phyloP scores from a whole-genome alignment of 2,888 invertebrate species.

The Lasius fuliginosus region DNA sequence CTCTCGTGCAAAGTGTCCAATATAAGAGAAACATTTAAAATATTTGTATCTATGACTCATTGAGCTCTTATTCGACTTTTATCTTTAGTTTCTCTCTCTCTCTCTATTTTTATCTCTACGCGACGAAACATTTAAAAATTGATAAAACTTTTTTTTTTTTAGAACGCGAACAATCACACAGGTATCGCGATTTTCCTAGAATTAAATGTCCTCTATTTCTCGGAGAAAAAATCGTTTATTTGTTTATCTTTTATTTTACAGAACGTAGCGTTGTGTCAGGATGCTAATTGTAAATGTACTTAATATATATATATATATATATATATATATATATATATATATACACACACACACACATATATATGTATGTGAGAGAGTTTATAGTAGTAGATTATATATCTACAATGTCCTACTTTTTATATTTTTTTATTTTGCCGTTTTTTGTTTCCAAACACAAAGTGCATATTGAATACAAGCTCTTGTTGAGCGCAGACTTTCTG shows the following conservation, averaged over 20 bases:
- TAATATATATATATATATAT: slow-evolving; percentile 11
- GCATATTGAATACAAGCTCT: neutral
- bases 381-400: neutral
- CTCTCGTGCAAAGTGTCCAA: slow-evolving; percentile 41
- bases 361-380: neutral
- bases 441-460: neutral
- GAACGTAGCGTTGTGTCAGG: neutral
- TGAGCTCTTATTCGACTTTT: slow-evolving; percentile 32
- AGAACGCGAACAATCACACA: neutral
- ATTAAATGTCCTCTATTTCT: neutral
- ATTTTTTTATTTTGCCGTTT: neutral
- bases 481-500: neutral
- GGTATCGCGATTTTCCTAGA: neutral
- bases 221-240: neutral
- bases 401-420: neutral
- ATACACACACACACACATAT: too few species aligned
- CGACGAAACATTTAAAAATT: slow-evolving; percentile 8
- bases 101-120: neutral
- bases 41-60: slow-evolving; percentile 28
- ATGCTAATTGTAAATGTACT: slow-evolving; percentile 38
- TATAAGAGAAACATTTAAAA: slow-evolving; percentile 43
- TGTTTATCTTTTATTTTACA: neutral
- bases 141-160: neutral
- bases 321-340: neutral
- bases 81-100: neutral